Percentiles rank a stretch among this genome's conserved stretches.
Conservation (phyloP, 2,113 vertebrate species). For the Carassius gibelio region DNA sequence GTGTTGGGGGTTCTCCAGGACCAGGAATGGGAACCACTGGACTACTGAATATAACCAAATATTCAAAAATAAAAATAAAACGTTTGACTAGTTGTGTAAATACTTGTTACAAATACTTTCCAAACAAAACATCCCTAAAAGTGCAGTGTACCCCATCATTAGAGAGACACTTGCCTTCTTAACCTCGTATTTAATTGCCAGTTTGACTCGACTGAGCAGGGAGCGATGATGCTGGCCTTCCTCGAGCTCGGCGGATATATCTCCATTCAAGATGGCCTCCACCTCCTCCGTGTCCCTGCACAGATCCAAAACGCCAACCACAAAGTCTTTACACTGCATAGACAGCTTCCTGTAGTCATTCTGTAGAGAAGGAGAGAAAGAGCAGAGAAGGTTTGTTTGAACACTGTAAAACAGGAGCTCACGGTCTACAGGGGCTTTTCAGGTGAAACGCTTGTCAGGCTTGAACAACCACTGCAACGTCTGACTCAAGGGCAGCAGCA, state of each 20-base stretch:
- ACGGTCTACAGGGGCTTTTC: neutral
- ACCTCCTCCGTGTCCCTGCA: slow-evolving; percentile 89
- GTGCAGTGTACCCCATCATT: neutral
- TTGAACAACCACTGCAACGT: neutral
- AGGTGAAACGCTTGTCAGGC: neutral
- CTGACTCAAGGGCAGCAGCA: neutral
- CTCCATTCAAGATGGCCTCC: slow-evolving; percentile 87
- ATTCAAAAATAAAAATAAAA: no score
- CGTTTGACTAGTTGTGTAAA: neutral
- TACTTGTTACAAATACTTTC: no score
- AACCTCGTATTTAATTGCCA: slow-evolving; percentile 90
- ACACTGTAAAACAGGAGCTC: neutral
- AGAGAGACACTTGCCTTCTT: slow-evolving; percentile 78
- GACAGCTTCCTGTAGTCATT: slow-evolving; percentile 92
- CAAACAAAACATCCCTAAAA: neutral
- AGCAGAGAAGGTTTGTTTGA: neutral
- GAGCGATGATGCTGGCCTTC: slow-evolving; percentile 77
- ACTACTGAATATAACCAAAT: no score
- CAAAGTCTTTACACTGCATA: slow-evolving; percentile 93
- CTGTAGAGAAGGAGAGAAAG: slow-evolving; percentile 65
- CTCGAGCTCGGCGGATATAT: slow-evolving; percentile 77
- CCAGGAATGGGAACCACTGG: no score
- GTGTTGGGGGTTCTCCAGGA: no score
- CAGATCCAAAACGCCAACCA: slow-evolving; percentile 87
- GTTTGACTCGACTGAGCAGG: slow-evolving; percentile 83